phyloP scores from a whole-genome alignment of 2,888 invertebrate species.

The Plebejus melissa region DNA sequence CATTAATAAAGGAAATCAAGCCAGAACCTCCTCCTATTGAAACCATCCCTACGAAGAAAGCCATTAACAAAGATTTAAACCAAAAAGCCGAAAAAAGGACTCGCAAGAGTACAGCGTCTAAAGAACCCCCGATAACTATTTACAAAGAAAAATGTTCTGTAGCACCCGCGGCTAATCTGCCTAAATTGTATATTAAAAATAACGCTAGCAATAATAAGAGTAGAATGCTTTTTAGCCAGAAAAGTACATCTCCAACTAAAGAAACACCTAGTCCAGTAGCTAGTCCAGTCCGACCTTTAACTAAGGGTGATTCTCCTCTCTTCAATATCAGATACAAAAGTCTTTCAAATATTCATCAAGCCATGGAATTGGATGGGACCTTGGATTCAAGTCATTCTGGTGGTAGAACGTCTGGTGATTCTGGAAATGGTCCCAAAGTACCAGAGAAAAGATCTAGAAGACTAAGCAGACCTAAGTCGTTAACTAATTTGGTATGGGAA shows the following conservation, averaged over 20 bases:
- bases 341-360: constrained; percentile 85
- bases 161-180: constrained; percentile 77
- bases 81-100: constrained; percentile 87
- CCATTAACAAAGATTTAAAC: constrained; percentile 79
- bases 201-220: constrained; percentile 81
- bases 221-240: constrained; percentile 83
- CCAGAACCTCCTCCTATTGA: constrained; percentile 95
- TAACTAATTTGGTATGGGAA: constrained; percentile 94
- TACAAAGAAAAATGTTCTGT: constrained; percentile 80
- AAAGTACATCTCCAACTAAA: constrained; percentile 85
- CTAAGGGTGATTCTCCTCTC: constrained; percentile 86
- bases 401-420: constrained; percentile 91
- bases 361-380: constrained; percentile 89
- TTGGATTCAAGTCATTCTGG: constrained; percentile 94
- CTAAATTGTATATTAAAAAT: constrained; percentile 90
- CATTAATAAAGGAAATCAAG: constrained; percentile 80
- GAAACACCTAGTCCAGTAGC: constrained; percentile 82
- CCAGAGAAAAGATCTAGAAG: constrained; percentile 90
- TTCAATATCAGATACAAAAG: constrained; percentile 87
- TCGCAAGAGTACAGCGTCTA: constrained; percentile 80
- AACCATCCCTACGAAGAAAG: constrained; percentile 92
- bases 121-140: constrained; percentile 76
- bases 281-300: constrained; percentile 73
- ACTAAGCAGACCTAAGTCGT: constrained; percentile 89
- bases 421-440: constrained; percentile 86